Evolutionary conservation across 1,140 invertebrate genomes (phyloP).

Genomic region (Polypedilum pembai): DNA sequence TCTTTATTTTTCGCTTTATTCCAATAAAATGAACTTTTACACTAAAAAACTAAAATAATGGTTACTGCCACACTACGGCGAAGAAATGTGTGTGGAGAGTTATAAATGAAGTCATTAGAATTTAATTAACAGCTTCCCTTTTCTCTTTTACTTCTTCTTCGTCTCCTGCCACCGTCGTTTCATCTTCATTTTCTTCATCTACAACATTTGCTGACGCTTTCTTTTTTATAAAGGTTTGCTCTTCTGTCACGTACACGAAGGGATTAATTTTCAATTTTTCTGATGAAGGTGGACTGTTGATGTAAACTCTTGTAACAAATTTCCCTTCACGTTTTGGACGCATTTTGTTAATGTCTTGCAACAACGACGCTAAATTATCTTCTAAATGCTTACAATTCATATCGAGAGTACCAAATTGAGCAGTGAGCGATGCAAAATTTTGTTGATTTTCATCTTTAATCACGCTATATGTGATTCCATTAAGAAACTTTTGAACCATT

Average conservation of each 20-base stretch:
- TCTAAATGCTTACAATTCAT: conserved; percentile 62
- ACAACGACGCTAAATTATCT: conserved; percentile 57
- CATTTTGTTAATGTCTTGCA: conserved; percentile 54
- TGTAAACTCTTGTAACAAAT: conserved; percentile 55
- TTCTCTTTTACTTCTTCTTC: not conserved
- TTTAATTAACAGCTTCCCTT: conserved; percentile 21
- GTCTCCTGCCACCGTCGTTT: not conserved
- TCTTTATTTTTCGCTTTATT: not conserved
- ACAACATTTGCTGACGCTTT: not conserved
- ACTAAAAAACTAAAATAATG: not conserved
- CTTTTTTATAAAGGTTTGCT: conserved; percentile 21
- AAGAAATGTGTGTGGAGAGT: not conserved
- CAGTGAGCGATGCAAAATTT: conserved; percentile 58
- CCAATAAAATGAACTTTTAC: not conserved
- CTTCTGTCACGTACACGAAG: conserved; percentile 47
- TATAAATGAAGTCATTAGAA: not conserved
- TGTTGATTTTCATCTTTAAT: conserved; percentile 55
- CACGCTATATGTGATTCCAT: conserved; percentile 59
- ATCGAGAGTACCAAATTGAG: conserved; percentile 58
- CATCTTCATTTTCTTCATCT: not conserved
- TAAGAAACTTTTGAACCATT: conserved; percentile 54
- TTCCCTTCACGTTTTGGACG: conserved; percentile 54
- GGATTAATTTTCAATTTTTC: conserved; percentile 61
- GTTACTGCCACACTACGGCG: not conserved
- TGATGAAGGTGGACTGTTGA: conserved; percentile 49